These are phyloP conservation scores for Baryphthengus martii DNA, from an alignment of 2,113 vertebrate species.

Conservation along the genomic window DNA sequence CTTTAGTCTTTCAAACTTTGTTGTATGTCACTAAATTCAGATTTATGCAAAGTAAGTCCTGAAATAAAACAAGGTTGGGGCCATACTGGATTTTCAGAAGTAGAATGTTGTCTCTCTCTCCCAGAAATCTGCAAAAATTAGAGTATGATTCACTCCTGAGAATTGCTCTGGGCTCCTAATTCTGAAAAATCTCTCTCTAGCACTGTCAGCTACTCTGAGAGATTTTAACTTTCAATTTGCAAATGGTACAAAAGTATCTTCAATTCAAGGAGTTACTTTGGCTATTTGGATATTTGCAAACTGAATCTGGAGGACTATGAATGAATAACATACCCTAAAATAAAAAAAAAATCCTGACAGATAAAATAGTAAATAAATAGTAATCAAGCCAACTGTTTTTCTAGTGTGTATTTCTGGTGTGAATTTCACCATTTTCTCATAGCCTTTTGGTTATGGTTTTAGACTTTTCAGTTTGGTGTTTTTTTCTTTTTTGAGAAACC, in stretches of 20 bases:
- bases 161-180: not conserved
- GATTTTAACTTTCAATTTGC: not conserved
- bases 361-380: not conserved
- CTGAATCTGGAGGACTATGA: not conserved
- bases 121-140: not conserved
- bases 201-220: not conserved
- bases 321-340: not conserved
- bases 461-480: not conserved
- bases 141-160: not conserved
- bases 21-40: not conserved
- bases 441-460: not conserved
- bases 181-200: not conserved
- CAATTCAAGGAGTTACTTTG: not conserved
- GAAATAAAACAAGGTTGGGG: not conserved
- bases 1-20: not conserved
- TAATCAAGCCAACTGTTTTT: not conserved
- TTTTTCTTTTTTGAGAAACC: not conserved
- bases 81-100: not conserved
- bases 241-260: not conserved
- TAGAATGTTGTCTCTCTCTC: not conserved
- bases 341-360: too few species aligned
- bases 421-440: not conserved
- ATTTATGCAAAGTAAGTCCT: not conserved
- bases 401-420: not conserved
- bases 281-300: not conserved